Conservation (phyloP, 2,888 invertebrate species). For the Hypena proboscidalis region DNA sequence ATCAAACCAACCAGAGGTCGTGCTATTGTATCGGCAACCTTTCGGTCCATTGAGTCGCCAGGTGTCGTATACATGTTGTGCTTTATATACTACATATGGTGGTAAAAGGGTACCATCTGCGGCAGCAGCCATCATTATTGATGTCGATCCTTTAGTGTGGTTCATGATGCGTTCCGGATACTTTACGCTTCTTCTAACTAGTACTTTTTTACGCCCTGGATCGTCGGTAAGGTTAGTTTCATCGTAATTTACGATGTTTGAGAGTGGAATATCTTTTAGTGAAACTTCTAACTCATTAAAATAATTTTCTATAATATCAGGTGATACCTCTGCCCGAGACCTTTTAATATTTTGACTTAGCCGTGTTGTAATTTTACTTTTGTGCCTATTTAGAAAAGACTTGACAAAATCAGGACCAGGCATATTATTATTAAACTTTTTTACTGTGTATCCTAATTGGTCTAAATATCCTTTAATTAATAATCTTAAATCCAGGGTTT, state of each 20-base stretch:
- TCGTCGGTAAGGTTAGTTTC: slow-evolving; percentile 16
- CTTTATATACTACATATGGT: slow-evolving; percentile 64
- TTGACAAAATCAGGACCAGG: too few relatives aligned
- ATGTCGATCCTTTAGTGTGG: slow-evolving; percentile 47
- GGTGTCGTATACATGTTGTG: slow-evolving; percentile 50
- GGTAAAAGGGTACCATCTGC: slow-evolving; percentile 43
- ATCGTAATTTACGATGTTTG: slow-evolving; percentile 14
- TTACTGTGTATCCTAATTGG: too few relatives aligned
- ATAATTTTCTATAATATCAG: too few relatives aligned
- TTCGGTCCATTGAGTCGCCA: slow-evolving; percentile 60
- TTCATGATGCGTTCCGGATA: slow-evolving; percentile 54
- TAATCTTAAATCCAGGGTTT: too few relatives aligned
- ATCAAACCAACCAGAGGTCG: slow-evolving; percentile 16
- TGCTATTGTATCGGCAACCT: slow-evolving; percentile 37
- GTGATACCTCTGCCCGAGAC: too few relatives aligned
- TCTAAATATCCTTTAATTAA: too few relatives aligned
- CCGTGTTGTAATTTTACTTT: too few relatives aligned
- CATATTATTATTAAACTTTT: too few relatives aligned
- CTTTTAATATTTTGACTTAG: too few relatives aligned
- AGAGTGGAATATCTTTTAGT: too few relatives aligned
- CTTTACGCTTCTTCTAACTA: slow-evolving; percentile 41
- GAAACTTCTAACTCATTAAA: too few relatives aligned
- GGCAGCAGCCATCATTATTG: slow-evolving; percentile 56
- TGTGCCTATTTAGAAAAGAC: too few relatives aligned
- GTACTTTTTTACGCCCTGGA: slow-evolving; percentile 6